Conservation (phyloP, 2,797 vertebrate genomes). For the Linurgus olivaceus region DNA sequence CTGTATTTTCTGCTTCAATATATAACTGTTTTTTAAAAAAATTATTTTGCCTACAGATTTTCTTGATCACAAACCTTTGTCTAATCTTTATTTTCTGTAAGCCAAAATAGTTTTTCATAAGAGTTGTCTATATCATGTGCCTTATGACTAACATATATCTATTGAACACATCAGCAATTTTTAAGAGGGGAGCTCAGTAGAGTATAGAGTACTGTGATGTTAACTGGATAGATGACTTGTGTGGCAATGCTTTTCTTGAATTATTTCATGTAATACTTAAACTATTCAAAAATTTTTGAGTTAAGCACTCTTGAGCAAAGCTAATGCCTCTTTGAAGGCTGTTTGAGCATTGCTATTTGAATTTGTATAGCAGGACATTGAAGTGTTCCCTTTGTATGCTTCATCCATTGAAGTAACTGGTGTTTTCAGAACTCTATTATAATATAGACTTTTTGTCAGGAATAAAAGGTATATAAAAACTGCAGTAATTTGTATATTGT, state of each 20-base stretch:
- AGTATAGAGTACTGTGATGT: not conserved
- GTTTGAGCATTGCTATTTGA: not conserved
- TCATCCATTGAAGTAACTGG: not conserved
- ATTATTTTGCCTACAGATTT: not conserved
- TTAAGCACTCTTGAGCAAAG: not conserved
- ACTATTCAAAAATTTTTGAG: not conserved
- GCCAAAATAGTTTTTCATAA: not conserved
- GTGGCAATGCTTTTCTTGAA: not conserved
- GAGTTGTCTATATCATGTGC: rapidly evolving
- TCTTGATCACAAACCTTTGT: not conserved
- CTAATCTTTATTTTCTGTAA: not conserved
- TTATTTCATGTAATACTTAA: not conserved
- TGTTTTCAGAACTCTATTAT: not conserved
- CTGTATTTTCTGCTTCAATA: not conserved
- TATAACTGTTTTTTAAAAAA: not conserved
- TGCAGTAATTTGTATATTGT: not conserved
- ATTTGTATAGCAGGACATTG: not conserved
- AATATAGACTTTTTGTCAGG: not conserved
- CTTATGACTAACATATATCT: not conserved
- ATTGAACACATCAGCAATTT: not conserved
- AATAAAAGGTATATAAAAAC: not conserved
- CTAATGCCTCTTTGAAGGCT: not conserved
- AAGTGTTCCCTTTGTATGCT: not conserved
- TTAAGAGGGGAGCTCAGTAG: not conserved
- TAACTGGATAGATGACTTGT: not conserved